Base-by-base conservation (phyloP, 2,113 vertebrate genomes). In the Tenebrosternarchus preto region DNA sequence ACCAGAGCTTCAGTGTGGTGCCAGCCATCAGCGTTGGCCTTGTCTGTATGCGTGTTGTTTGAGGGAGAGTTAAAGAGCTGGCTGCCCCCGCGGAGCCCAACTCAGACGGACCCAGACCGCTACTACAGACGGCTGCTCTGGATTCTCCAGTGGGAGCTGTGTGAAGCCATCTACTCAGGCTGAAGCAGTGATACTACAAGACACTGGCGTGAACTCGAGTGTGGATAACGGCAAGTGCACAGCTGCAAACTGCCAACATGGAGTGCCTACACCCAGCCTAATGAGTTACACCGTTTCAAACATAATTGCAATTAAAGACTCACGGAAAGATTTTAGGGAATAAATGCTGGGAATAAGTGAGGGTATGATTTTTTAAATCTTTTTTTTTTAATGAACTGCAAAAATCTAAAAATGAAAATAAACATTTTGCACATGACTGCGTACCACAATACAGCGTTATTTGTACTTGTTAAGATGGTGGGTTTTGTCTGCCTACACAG, bases 71-170 rank as follows among this genome's bases (percentile, higher is more conserved):
- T 74, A 27, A 69, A 75, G 27, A 73, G 80, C 74, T 25, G 71
- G 86, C 85, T 83, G 86, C 88, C 91, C n/a, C 86, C 0, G 76
- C 90, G 87, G 86, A 92, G 80, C 19, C 73, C 46, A 70, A 66
- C 31, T 80, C 75, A 82, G 79, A 78, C 84, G 71, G 84, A 89
- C 87, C 85, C 87, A 87, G 89, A 86, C 86, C 87, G 82, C 86
- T 90, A 81, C 84, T 80, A 81, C 89, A 89, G 91, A 92, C 89
- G 89, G 90, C 90, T 87, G 83, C 84, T 82, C 84, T 84, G 87
- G 87, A 83, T 89, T 89, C 80, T 90, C 78, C 76, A 85, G 81
- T 1, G 70, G 57, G 81, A 88, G 84, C 87, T 89, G 89, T 91
- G 90, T 85, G 81, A 87, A 84, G 81, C 82, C 78, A 89, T 91